Evolutionary conservation across 37 sponge, comb jelly and placozoan species (phyloP).

Genomic region (Ianthella basta): DNA sequence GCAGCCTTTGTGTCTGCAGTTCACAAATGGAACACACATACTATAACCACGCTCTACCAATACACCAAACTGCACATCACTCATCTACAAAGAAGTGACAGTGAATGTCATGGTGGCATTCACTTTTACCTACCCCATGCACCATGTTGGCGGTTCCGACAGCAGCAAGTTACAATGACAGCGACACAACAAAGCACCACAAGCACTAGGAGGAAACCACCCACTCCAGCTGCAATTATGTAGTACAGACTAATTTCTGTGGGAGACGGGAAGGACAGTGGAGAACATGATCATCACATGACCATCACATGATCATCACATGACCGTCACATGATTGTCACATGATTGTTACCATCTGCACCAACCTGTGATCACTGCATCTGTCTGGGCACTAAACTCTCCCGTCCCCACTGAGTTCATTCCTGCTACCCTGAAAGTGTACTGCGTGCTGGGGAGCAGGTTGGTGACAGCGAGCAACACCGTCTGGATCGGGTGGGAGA

Average conservation of each 20-base stretch:
- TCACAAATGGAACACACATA: no score
- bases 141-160: slow-evolving; percentile 17
- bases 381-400: slow-evolving; percentile 34
- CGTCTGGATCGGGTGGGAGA: background rate
- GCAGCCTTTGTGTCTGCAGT: no score
- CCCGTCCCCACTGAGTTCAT: slow-evolving; percentile 12
- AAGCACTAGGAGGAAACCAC: background rate
- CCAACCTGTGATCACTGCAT: background rate
- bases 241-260: background rate
- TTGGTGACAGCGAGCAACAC: background rate
- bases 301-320: background rate
- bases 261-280: background rate
- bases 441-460: background rate
- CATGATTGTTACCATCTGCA: no score
- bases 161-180: background rate
- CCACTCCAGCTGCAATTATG: slow-evolving; percentile 41
- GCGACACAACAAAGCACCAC: background rate
- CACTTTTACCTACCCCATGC: background rate
- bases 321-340: no score
- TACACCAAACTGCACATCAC: no score
- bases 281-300: background rate
- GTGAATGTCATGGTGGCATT: background rate
- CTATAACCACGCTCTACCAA: no score
- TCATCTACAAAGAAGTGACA: background rate
- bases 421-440: slow-evolving; percentile 31